Evolutionary conservation across 2,113 vertebrate genomes (phyloP).

Genomic region (Epinephelus fuscoguttatus): DNA sequence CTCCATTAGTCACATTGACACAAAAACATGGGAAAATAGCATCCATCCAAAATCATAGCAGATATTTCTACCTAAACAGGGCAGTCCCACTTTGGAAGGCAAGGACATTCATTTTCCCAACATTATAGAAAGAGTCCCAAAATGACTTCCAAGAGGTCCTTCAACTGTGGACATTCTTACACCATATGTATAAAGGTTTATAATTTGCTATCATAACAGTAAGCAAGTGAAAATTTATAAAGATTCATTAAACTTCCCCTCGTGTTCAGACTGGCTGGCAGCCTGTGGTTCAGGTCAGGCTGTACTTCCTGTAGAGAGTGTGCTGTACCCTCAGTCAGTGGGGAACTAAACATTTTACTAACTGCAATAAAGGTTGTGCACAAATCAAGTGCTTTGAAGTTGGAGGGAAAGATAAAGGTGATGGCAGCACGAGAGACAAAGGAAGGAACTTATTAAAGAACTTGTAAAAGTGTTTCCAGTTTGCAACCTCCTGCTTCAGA

Average conservation of each 20-base stretch:
- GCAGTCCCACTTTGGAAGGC: background rate
- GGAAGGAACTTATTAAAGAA: conserved; percentile 48
- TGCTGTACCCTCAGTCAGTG: conserved; percentile 5
- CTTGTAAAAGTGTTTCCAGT: conserved; percentile 60
- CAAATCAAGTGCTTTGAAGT: conserved; percentile 38
- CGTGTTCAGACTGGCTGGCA: background rate
- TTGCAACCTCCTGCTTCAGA: conserved; percentile 41
- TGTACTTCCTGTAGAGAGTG: conserved; percentile 35
- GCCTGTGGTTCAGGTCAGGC: conserved; percentile 16
- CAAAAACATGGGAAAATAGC: no score
- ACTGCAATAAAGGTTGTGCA: conserved; percentile 46
- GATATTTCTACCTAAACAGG: background rate
- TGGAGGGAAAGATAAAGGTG: conserved; percentile 34
- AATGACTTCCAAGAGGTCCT: background rate
- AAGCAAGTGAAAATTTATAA: background rate
- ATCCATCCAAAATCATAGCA: background rate
- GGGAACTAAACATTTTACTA: conserved; percentile 54
- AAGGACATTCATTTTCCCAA: background rate
- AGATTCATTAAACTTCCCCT: background rate
- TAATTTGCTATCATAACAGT: background rate
- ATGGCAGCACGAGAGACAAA: conserved; percentile 26
- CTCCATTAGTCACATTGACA: no score
- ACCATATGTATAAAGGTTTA: background rate
- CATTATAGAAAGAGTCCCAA: no score
- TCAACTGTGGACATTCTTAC: background rate